Percentiles rank a stretch among this genome's conserved stretches.
These are phyloP conservation scores for Escarpia spicata DNA, from an alignment of 2,888 invertebrate species.

Conservation along the genomic window DNA sequence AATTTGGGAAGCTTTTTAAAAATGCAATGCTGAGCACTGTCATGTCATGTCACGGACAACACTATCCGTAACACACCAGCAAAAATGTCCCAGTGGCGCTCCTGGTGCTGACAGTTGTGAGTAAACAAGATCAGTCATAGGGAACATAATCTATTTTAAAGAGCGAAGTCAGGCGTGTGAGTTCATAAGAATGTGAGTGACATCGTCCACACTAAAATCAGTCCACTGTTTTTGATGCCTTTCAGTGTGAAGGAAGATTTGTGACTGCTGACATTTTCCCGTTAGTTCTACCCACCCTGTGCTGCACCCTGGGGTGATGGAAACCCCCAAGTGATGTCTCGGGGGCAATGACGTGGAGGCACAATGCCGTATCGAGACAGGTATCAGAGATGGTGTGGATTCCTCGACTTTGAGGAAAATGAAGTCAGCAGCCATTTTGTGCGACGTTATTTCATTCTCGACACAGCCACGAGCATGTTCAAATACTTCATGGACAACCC, in stretches of 20 bases:
- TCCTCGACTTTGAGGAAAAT: neutral
- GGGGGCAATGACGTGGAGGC: neutral
- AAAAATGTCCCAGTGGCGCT: too few relatives aligned
- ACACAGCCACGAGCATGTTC: neutral
- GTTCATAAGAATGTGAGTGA: too few relatives aligned
- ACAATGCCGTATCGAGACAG: neutral
- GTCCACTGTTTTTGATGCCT: neutral
- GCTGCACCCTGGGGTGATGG: neutral
- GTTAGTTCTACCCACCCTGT: neutral
- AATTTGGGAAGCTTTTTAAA: too few relatives aligned
- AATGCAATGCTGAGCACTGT: too few relatives aligned
- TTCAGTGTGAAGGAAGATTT: neutral
- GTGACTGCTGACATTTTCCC: neutral
- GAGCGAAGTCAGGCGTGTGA: too few relatives aligned
- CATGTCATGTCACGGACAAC: too few relatives aligned
- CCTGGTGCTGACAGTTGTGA: too few relatives aligned
- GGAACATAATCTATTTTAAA: too few relatives aligned
- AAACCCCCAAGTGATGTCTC: neutral
- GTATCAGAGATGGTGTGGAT: neutral
- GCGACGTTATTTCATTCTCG: neutral
- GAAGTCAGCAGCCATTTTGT: slow-evolving; percentile 16
- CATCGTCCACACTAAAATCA: neutral
- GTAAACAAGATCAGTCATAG: too few relatives aligned
- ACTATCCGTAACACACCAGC: too few relatives aligned
- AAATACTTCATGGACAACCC: slow-evolving; percentile 16